Conservation (phyloP, 2,797 vertebrate genomes). For the Tenualosa thibaudeaui region DNA sequence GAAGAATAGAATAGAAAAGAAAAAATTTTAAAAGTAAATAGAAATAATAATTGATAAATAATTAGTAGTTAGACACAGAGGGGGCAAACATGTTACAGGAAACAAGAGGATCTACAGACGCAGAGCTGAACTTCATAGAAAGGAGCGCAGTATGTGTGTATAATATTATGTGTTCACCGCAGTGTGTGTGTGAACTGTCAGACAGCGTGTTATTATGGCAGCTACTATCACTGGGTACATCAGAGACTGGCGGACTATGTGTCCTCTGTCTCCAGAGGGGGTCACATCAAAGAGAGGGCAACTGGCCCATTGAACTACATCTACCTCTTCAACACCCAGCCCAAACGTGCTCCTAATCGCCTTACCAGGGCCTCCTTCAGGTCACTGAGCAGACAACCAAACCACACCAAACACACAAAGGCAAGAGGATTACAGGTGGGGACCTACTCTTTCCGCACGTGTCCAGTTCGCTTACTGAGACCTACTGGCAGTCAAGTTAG, state of each 20-base stretch:
- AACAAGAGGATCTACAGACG: too few species aligned
- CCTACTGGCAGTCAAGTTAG: neutral
- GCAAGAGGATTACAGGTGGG: neutral
- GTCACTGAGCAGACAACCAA: conserved; percentile 1
- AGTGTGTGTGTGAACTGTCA: neutral
- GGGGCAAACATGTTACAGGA: too few species aligned
- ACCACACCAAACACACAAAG: conserved; percentile 2
- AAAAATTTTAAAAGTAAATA: too few species aligned
- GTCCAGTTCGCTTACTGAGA: neutral
- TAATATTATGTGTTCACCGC: too few species aligned
- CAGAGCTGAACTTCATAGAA: too few species aligned
- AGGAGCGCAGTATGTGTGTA: too few species aligned
- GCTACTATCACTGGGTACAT: neutral
- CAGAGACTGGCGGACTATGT: neutral
- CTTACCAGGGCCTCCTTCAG: neutral
- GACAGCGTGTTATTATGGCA: neutral
- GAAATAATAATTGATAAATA: too few species aligned
- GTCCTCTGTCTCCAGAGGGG: neutral
- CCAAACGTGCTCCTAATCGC: conserved; percentile 4
- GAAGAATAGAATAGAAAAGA: too few species aligned
- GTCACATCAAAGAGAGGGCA: neutral
- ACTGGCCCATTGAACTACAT: conserved; percentile 1
- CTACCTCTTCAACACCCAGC: neutral
- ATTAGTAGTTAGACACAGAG: too few species aligned
- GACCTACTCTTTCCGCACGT: neutral